phyloP scores from a whole-genome alignment of 2,888 invertebrate species.

The Hesperia comma region DNA sequence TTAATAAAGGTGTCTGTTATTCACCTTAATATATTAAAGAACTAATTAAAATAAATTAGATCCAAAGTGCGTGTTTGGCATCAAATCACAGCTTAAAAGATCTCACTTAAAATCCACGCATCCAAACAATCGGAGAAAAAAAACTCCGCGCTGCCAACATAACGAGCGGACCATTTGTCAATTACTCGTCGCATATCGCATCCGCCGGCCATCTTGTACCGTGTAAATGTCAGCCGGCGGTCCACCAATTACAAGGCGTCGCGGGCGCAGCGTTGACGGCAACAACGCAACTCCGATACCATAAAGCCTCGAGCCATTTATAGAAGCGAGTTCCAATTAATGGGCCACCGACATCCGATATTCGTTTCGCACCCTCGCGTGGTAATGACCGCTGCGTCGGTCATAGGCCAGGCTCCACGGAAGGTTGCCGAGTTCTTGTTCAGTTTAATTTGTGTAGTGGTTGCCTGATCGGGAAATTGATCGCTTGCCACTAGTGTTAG shows the following conservation, averaged over 20 bases:
- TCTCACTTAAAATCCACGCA: constrained; percentile 24
- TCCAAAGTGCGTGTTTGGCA: constrained; percentile 8
- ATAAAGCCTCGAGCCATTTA: constrained; percentile 81
- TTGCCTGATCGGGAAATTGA: not conserved
- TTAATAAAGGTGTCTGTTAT: no score
- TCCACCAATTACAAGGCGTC: constrained; percentile 80
- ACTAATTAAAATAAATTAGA: not conserved
- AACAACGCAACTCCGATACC: constrained; percentile 77
- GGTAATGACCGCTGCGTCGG: constrained; percentile 36
- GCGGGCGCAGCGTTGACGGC: constrained; percentile 74
- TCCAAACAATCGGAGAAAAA: constrained; percentile 21
- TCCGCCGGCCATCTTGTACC: constrained; percentile 77
- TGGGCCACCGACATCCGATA: constrained; percentile 70
- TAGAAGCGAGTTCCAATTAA: constrained; percentile 80
- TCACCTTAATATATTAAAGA: not conserved
- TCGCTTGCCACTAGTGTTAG: not conserved
- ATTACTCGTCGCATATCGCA: constrained; percentile 74
- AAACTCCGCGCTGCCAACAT: constrained; percentile 39
- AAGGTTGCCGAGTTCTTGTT: constrained; percentile 9
- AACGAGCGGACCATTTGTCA: constrained; percentile 72
- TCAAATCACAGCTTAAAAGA: constrained; percentile 9
- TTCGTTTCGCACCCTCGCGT: constrained; percentile 39
- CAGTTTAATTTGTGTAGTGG: constrained; percentile 1
- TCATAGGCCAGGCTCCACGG: constrained; percentile 29
- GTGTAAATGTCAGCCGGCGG: constrained; percentile 79